Base-by-base conservation (phyloP, 30 jellyfish, hydroid and myxozoan species). In the Aurelia sp. region DNA sequence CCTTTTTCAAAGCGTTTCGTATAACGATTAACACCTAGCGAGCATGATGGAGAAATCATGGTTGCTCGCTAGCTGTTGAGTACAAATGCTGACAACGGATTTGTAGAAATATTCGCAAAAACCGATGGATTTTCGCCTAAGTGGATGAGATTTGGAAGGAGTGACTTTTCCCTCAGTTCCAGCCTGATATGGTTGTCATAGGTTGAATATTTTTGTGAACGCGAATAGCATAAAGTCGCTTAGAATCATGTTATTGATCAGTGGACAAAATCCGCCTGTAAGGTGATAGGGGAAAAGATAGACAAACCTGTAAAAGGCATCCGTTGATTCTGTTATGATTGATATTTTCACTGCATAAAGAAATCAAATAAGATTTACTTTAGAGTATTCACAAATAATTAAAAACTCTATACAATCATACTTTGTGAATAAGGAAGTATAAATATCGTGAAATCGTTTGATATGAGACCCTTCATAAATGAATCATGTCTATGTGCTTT, bases 241-340 rank as follows among this genome's bases (percentile, higher is more conserved):
- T 2, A 66, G 7, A 66, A 27, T 27, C 3, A 6, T 66, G 62
- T 66, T 18, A 2, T 15, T 17, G n/a, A 66, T 66, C 35, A 6
- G 77, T 16, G 41, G 50, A 66, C n/a, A 5, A 27, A 66, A 15
- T 21, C 4, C 35, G 13, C 11, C 11, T 7, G 48, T 8, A 19
- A 31, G 78, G 16, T 20, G 19, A n/a, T 6, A 10, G 21, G 16
- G 21, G 8, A 21, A 5, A 17, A 15, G 22, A 18, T 1, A 22
- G 17, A n/a, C 63, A 33, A 40, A 72, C 93, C 93, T 84, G 84
- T 40, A 84, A 60, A 81, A 84, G 51, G 60, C 82, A 72, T 38
- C 93, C 93, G 20, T 84, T 84, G 15, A 72, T 44, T 20, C 66
- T 31, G 73, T 84, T 84, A 24, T 84, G 87, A 21, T n/a, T 71